Percentiles rank a stretch among this genome's conserved stretches.
Evolutionary conservation across 2,888 invertebrate genomes (phyloP).

Genomic region (Adelphocoris suturalis): DNA sequence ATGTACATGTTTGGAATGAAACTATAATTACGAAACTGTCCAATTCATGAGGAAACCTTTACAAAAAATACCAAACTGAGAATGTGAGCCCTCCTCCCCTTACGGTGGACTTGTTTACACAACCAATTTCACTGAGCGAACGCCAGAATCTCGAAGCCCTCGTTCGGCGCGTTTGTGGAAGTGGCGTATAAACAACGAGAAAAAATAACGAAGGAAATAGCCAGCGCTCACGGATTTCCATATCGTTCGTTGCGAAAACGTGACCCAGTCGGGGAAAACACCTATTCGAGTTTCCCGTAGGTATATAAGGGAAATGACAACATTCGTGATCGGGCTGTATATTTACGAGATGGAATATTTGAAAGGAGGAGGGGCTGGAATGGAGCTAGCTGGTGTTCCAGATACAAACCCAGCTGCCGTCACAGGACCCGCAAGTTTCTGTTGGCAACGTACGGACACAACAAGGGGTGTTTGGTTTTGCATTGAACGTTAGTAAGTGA

Average conservation of each 20-base stretch:
- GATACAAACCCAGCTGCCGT: no score
- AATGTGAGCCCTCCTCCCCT: no score
- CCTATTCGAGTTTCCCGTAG: background rate
- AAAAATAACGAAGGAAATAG: background rate
- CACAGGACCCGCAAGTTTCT: no score
- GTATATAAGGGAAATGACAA: conserved; percentile 11
- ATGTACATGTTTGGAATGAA: no score
- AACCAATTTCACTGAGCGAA: background rate
- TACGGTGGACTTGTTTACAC: background rate
- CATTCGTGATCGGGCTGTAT: background rate
- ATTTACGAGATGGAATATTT: background rate
- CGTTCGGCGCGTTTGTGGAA: background rate
- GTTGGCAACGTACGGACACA: no score
- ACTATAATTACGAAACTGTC: no score
- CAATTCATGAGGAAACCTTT: no score
- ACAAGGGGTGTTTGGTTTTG: no score
- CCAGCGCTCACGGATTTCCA: conserved; percentile 25
- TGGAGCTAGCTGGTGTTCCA: no score
- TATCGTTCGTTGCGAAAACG: background rate
- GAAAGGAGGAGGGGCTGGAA: no score
- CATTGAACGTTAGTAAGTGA: no score
- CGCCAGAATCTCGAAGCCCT: background rate
- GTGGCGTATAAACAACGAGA: background rate
- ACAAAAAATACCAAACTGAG: no score
- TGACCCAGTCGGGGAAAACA: conserved; percentile 21